Evolutionary conservation across 2,113 vertebrate species (phyloP).

Genomic region (Chrysemys picta): DNA sequence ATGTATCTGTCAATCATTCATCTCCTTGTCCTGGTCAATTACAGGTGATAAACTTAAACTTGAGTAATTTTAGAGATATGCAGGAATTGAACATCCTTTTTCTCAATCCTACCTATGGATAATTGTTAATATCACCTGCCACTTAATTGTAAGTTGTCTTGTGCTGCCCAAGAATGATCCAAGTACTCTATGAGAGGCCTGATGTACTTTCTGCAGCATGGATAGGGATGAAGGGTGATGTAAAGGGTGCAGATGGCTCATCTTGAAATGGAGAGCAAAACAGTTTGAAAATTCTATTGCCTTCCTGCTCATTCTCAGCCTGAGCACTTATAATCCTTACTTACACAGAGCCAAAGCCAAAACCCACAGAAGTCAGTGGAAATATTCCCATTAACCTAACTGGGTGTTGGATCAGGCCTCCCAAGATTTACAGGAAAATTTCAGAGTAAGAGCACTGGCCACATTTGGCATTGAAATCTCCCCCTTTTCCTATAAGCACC

Average conservation of each 20-base stretch:
- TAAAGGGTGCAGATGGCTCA: background rate
- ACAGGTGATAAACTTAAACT: slow-evolving; percentile 59
- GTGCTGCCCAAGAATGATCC: background rate
- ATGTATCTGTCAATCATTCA: too few species aligned
- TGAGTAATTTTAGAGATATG: slow-evolving; percentile 60
- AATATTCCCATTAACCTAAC: background rate
- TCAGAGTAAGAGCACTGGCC: background rate
- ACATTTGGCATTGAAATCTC: background rate
- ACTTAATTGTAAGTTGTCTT: slow-evolving; percentile 17
- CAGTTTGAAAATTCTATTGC: background rate
- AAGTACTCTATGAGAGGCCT: background rate
- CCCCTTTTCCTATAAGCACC: background rate
- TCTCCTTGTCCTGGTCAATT: background rate
- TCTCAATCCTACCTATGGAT: slow-evolving; percentile 25
- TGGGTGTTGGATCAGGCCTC: background rate
- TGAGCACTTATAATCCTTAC: background rate
- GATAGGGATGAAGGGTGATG: background rate
- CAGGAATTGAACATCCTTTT: slow-evolving; percentile 33
- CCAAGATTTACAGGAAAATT: background rate
- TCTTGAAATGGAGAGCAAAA: background rate
- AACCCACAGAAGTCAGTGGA: background rate
- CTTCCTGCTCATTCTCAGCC: background rate
- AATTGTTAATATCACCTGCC: slow-evolving; percentile 17
- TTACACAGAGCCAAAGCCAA: background rate
- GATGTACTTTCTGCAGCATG: background rate